These are phyloP conservation scores for Eulemur rubriventer DNA, from an alignment of 2,797 vertebrate genomes.

Conservation along the genomic window DNA sequence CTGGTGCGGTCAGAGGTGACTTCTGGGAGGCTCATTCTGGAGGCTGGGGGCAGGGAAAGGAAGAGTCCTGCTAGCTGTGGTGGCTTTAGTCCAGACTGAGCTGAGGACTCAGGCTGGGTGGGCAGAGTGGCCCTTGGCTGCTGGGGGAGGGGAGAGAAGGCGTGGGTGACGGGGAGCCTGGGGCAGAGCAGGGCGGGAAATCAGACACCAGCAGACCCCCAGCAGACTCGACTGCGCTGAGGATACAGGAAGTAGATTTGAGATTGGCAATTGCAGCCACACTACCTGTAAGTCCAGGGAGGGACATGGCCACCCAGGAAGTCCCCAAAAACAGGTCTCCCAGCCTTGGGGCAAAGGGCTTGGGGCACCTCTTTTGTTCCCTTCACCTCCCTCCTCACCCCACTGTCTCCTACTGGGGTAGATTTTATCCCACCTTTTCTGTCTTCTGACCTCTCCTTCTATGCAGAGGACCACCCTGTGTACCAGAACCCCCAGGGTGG, in stretches of 20 bases:
- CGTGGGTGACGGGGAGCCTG: neutral
- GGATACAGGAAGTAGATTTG: neutral
- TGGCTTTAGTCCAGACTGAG: neutral
- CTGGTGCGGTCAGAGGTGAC: neutral
- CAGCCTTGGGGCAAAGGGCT: neutral
- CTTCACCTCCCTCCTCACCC: too few species aligned
- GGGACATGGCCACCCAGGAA: neutral
- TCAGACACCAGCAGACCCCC: neutral
- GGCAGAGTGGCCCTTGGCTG: neutral
- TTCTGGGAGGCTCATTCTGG: neutral
- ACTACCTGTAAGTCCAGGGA: neutral
- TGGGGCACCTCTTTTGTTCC: neutral
- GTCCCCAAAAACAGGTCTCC: neutral
- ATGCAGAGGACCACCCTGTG: neutral
- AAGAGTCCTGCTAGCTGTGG: neutral
- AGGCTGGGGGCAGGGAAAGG: neutral
- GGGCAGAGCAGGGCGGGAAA: neutral
- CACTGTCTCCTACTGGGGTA: neutral
- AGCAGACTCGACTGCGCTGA: neutral
- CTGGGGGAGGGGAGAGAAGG: neutral
- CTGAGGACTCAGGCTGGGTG: neutral
- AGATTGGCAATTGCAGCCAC: neutral
- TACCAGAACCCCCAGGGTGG: neutral
- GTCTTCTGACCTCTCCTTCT: neutral
- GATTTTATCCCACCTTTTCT: neutral